These are phyloP conservation scores for Muntiacus reevesi DNA, from an alignment of 2,113 vertebrate species.

Conservation along the genomic window DNA sequence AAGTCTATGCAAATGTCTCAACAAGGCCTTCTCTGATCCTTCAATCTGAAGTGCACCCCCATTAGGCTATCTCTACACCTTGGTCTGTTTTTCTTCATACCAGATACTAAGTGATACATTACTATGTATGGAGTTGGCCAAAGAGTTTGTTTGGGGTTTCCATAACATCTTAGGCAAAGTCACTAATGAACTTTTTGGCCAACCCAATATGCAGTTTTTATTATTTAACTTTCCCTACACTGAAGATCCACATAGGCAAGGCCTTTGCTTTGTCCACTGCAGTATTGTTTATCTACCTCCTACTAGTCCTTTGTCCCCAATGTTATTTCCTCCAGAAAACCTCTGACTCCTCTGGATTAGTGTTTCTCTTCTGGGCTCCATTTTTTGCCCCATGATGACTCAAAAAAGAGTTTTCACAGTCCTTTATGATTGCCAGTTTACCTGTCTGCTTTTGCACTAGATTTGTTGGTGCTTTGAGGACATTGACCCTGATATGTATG, in stretches of 20 bases:
- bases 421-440: background rate
- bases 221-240: background rate
- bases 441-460: background rate
- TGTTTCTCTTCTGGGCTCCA: background rate
- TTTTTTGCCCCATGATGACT: background rate
- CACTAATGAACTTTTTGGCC: background rate
- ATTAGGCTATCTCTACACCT: background rate
- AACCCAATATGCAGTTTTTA: background rate
- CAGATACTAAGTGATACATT: background rate
- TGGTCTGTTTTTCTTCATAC: background rate
- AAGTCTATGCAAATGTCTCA: background rate
- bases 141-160: background rate
- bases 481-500: background rate
- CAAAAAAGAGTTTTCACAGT: background rate
- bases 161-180: background rate
- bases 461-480: constrained; percentile 3
- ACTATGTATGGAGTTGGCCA: background rate
- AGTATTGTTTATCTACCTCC: background rate
- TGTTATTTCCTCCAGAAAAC: background rate
- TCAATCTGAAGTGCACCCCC: background rate
- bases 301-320: background rate
- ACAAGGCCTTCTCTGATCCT: background rate
- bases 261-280: background rate
- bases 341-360: background rate
- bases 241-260: background rate